Conservation (phyloP, 2,888 invertebrate species). For the Lochmaea crataegi region DNA sequence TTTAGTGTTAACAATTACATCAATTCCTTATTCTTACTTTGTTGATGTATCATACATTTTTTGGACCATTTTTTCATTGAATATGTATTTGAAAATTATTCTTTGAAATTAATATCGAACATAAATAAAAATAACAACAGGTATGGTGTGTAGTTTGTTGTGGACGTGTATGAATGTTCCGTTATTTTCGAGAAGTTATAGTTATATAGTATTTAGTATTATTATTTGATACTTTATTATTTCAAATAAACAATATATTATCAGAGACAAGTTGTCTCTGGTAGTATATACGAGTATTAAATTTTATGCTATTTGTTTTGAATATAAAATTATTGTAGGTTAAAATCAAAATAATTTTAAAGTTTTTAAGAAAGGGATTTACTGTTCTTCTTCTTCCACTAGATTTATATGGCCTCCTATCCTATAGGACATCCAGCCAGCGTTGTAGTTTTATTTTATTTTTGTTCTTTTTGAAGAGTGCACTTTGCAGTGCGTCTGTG, state of each 20-base stretch:
- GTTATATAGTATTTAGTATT: too few species aligned
- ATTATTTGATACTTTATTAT: too few species aligned
- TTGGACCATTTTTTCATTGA: conserved; percentile 1
- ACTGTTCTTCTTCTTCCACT: too few species aligned
- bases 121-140: too few species aligned
- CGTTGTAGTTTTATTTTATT: too few species aligned
- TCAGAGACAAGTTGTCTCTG: too few species aligned
- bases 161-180: conserved; percentile 18
- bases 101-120: background rate
- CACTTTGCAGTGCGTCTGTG: too few species aligned
- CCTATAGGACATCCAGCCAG: too few species aligned
- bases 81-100: background rate
- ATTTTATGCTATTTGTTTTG: background rate
- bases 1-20: background rate
- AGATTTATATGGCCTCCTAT: too few species aligned
- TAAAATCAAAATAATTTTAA: background rate
- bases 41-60: conserved; percentile 19
- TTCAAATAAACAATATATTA: too few species aligned
- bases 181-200: conserved; percentile 10
- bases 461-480: too few species aligned
- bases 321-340: background rate
- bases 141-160: background rate
- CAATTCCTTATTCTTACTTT: conserved; percentile 11
- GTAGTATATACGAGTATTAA: background rate
- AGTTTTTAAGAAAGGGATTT: too few species aligned